Conservation (phyloP, 2,888 invertebrate species). For the Hyposoter dolosus region DNA sequence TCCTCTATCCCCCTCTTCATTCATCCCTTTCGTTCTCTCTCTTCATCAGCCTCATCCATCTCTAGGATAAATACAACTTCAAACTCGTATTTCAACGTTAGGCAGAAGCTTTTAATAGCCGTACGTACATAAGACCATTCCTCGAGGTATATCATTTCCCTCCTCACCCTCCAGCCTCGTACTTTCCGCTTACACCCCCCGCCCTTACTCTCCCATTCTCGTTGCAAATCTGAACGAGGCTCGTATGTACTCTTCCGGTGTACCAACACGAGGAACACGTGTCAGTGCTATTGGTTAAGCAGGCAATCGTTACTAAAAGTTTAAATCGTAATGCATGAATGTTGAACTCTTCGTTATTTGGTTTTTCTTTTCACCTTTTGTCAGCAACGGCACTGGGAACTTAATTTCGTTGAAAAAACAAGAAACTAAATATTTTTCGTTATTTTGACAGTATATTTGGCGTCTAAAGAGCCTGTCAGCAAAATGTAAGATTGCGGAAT, state of each 20-base stretch:
- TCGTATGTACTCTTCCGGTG: not conserved
- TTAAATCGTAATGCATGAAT: constrained; percentile 15
- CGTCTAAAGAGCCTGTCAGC: too few species aligned
- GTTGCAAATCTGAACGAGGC: constrained; percentile 31
- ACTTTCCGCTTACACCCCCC: not conserved
- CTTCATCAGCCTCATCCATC: constrained; percentile 58
- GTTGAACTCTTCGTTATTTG: not conserved
- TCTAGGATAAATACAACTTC: constrained; percentile 65
- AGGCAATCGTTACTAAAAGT: not conserved
- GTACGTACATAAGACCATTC: constrained; percentile 26
- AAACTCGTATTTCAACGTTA: constrained; percentile 60
- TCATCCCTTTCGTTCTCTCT: constrained; percentile 50
- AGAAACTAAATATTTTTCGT: too few species aligned
- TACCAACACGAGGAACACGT: constrained; percentile 19
- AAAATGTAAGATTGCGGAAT: too few species aligned
- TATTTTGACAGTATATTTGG: too few species aligned
- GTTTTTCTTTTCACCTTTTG: not conserved
- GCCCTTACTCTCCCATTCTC: not conserved
- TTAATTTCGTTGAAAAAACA: too few species aligned
- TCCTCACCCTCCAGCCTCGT: not conserved
- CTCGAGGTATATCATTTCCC: constrained; percentile 23
- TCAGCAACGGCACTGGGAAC: not conserved
- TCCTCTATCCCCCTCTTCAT: not conserved
- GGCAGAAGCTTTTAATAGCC: constrained; percentile 49
- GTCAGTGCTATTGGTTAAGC: constrained; percentile 22